Percentiles rank a stretch among this genome's conserved stretches.
These are phyloP conservation scores for Hycleus phaleratus DNA, from an alignment of 1,140 invertebrate genomes.

Conservation along the genomic window DNA sequence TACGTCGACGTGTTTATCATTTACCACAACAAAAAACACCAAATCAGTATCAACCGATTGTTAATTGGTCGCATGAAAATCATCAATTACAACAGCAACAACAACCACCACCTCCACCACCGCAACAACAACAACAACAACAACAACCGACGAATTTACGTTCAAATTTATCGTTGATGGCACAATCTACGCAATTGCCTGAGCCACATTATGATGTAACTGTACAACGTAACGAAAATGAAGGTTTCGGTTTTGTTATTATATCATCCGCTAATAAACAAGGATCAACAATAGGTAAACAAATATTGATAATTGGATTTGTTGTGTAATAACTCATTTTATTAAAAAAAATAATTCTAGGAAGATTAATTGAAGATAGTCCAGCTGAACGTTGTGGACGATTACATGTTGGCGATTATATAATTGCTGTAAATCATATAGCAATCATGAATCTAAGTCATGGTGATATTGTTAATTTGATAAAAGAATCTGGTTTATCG, in stretches of 20 bases:
- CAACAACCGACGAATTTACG: constrained; percentile 1
- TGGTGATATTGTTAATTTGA: constrained; percentile 91
- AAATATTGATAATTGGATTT: no score
- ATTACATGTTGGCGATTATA: constrained; percentile 89
- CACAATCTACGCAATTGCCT: constrained; percentile 44
- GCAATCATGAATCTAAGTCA: constrained; percentile 89
- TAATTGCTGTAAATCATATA: constrained; percentile 90
- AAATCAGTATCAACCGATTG: constrained; percentile 7
- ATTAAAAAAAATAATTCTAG: constrained; percentile 43
- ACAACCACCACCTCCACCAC: constrained; percentile 6
- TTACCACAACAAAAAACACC: constrained; percentile 16
- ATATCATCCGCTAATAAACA: constrained; percentile 93
- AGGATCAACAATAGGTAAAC: constrained; percentile 85
- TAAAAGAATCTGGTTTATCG: constrained; percentile 87
- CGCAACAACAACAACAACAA: constrained; percentile 10
- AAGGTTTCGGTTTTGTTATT: constrained; percentile 98
- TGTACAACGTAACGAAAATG: constrained; percentile 82
- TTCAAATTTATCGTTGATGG: constrained; percentile 15
- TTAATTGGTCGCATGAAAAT: constrained; percentile 27
- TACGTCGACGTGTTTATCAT: constrained; percentile 51
- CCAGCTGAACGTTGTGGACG: constrained; percentile 88
- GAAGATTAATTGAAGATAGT: constrained; percentile 87
- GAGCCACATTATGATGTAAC: constrained; percentile 70
- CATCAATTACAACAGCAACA: not conserved
- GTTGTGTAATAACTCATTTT: no score